phyloP scores from a whole-genome alignment of 2,797 vertebrate species.

The Eulemur albifrons region DNA sequence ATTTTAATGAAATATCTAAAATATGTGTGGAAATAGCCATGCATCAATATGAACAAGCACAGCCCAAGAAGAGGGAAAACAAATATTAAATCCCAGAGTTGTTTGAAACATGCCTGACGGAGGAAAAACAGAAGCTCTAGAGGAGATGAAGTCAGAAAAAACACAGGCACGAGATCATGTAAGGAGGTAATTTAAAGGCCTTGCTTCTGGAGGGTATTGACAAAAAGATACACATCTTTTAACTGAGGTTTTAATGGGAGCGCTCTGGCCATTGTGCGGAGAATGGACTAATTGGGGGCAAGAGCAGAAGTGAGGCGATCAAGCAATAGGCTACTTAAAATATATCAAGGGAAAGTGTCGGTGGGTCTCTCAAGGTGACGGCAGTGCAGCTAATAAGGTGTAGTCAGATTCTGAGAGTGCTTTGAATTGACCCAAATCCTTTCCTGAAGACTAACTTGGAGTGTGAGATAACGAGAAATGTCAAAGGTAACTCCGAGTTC shows the following conservation, averaged over 20 bases:
- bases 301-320: background rate
- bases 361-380: background rate
- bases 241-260: background rate
- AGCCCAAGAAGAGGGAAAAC: background rate
- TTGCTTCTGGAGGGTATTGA: background rate
- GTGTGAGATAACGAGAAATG: background rate
- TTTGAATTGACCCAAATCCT: background rate
- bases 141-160: background rate
- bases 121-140: no score
- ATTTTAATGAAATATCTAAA: background rate
- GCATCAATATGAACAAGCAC: background rate
- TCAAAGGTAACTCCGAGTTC: background rate
- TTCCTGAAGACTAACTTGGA: background rate
- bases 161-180: accelerated
- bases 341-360: background rate
- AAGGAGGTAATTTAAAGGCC: accelerated
- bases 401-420: background rate
- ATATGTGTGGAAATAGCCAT: background rate
- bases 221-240: no score
- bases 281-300: background rate
- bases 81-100: background rate
- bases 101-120: no score
- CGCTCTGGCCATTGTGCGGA: no score
- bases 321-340: background rate
- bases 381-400: background rate